Conservation (phyloP, 2,888 invertebrate species). For the Sphaeridia pumilis region DNA sequence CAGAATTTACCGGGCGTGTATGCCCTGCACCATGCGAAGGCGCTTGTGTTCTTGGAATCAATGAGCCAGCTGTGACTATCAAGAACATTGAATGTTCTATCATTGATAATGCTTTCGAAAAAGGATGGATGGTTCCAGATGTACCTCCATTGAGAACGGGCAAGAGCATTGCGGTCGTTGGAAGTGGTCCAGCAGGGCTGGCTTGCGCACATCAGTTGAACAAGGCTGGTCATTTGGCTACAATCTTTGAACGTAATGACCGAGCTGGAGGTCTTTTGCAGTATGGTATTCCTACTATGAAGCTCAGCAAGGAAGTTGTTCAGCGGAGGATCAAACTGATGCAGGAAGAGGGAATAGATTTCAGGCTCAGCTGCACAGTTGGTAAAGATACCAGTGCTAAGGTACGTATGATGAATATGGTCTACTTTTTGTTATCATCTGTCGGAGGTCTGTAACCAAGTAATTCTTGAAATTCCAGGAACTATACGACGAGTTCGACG, state of each 20-base stretch:
- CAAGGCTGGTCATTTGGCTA: constrained; percentile 90
- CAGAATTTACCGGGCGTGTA: constrained; percentile 90
- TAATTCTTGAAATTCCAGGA: constrained; percentile 20
- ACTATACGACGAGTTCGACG: constrained; percentile 55
- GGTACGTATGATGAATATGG: no score
- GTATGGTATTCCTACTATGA: constrained; percentile 99
- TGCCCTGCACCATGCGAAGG: constrained; percentile 98
- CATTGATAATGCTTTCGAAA: constrained; percentile 94
- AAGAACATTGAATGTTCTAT: constrained; percentile 99
- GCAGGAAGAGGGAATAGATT: constrained; percentile 75
- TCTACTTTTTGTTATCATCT: no score
- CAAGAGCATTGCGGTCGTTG: constrained; percentile 75
- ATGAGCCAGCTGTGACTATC: constrained; percentile 92
- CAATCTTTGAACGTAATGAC: constrained; percentile 94
- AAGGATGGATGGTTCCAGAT: constrained; percentile 83
- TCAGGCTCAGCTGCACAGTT: constrained; percentile 79
- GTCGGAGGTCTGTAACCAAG: no score
- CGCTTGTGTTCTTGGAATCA: constrained; percentile 91
- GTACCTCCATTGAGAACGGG: constrained; percentile 56
- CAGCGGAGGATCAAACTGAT: constrained; percentile 75
- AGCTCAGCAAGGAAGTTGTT: constrained; percentile 86
- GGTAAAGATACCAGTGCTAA: constrained; percentile 79
- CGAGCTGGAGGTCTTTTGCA: constrained; percentile 86
- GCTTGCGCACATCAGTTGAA: constrained; percentile 96
- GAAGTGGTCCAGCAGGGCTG: constrained; percentile 80